Conservation (phyloP, 2,888 invertebrate species). For the Trichopoda pennipes region DNA sequence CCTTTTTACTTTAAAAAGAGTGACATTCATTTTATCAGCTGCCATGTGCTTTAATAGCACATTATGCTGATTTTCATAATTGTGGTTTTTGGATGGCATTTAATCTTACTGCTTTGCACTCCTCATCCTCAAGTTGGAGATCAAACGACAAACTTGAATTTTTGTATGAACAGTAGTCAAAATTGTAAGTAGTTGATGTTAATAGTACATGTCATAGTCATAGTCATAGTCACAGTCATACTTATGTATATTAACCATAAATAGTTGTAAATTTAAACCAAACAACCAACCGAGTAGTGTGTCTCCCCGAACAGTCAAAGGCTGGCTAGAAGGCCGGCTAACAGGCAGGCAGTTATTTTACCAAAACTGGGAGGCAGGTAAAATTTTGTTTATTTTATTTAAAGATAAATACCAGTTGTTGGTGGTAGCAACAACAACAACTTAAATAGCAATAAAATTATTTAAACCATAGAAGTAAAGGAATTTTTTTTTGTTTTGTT, state of each 20-base stretch:
- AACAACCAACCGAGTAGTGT: conserved; percentile 22
- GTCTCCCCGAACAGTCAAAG: neutral
- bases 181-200: conserved; percentile 37
- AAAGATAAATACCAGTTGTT: conserved; percentile 33
- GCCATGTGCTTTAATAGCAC: conserved; percentile 38
- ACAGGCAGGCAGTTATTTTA: conserved; percentile 1
- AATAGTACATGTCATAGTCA: conserved; percentile 43
- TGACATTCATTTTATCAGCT: conserved; percentile 51
- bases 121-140: neutral
- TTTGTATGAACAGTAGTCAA: conserved; percentile 36
- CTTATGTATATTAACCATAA: conserved; percentile 50
- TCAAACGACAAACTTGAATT: conserved; percentile 30
- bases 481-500: conserved; percentile 32
- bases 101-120: neutral
- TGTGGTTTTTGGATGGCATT: conserved; percentile 32
- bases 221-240: no score
- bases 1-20: neutral
- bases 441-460: neutral
- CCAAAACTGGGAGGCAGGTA: conserved; percentile 26
- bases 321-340: neutral
- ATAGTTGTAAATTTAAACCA: conserved; percentile 48
- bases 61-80: conserved; percentile 62
- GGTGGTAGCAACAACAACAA: conserved; percentile 11
- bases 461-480: conserved; percentile 19
- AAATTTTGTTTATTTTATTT: conserved; percentile 13